A percentile compares a stretch with the other conserved stretches of the same genome.
Evolutionary conservation across 2,888 invertebrate species (phyloP).

Genomic region (Drosophila kanekoi): DNA sequence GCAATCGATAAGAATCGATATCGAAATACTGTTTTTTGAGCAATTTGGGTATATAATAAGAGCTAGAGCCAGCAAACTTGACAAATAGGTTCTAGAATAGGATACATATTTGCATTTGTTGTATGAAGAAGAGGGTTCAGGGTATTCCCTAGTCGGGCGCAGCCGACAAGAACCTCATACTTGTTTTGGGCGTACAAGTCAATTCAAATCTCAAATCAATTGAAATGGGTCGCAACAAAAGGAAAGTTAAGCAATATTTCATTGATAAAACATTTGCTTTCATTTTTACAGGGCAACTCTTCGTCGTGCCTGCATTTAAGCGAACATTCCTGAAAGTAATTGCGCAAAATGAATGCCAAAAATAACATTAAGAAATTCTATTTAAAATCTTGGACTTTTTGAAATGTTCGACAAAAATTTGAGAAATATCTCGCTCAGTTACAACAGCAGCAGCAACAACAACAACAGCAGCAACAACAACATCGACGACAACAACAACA

Average conservation of each 20-base stretch:
- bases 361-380: conserved; percentile 9
- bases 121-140: too few species aligned
- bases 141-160: too few species aligned
- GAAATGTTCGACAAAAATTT: conserved; percentile 4
- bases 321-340: neutral
- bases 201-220: too few species aligned
- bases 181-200: too few species aligned
- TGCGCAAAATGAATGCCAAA: conserved; percentile 26
- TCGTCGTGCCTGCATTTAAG: neutral
- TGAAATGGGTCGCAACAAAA: too few species aligned
- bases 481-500: neutral
- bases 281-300: neutral
- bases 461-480: conserved; percentile 14
- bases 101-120: too few species aligned
- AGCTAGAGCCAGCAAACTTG: too few species aligned
- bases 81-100: too few species aligned
- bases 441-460: conserved; percentile 11
- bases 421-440: conserved; percentile 9
- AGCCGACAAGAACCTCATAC: too few species aligned
- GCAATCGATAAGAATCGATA: too few species aligned
- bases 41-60: too few species aligned
- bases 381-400: conserved; percentile 14
- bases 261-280: neutral
- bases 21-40: too few species aligned
- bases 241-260: neutral